Percentiles rank a stretch among this genome's conserved stretches.
Evolutionary conservation across 92 coral and sea anemone species (phyloP).

Genomic region (Plumapathes pennacea): DNA sequence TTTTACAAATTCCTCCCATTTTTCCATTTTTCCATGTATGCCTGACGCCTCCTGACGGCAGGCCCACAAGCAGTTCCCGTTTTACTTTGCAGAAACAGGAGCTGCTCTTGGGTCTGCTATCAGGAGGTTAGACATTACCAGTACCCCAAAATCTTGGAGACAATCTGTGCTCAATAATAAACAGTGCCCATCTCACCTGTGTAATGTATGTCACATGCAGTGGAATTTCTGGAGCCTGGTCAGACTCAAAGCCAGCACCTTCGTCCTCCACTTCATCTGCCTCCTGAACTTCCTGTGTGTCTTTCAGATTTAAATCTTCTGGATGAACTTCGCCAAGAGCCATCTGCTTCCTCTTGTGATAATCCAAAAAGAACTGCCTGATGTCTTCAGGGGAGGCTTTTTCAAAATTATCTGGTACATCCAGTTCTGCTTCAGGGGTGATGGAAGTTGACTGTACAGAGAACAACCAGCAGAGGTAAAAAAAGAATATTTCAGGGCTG

Average conservation of each 20-base stretch:
- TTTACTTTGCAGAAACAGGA: too few species aligned
- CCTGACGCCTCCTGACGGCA: too few species aligned
- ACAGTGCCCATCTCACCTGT: conserved; percentile 35
- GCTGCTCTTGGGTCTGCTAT: too few species aligned
- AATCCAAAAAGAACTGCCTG: conserved; percentile 52
- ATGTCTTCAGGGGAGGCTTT: conserved; percentile 35
- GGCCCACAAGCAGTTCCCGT: not conserved
- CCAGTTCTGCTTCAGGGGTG: too few species aligned
- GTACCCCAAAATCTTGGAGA: too few species aligned
- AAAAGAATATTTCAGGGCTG: too few species aligned
- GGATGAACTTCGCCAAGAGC: conserved; percentile 67
- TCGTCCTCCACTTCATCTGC: conserved; percentile 12
- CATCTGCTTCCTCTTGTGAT: conserved; percentile 74
- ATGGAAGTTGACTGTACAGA: too few species aligned
- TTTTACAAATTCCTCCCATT: too few species aligned
- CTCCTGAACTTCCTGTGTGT: conserved; percentile 12
- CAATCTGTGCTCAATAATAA: too few species aligned
- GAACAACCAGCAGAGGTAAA: too few species aligned
- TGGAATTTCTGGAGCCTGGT: conserved; percentile 69
- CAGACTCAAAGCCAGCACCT: conserved; percentile 50
- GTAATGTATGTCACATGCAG: conserved; percentile 74
- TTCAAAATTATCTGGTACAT: not conserved
- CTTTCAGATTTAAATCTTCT: too few species aligned
- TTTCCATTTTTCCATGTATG: too few species aligned
- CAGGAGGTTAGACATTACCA: not conserved